Conservation (phyloP, 1,140 invertebrate genomes). For the Drosophila novamexicana region DNA sequence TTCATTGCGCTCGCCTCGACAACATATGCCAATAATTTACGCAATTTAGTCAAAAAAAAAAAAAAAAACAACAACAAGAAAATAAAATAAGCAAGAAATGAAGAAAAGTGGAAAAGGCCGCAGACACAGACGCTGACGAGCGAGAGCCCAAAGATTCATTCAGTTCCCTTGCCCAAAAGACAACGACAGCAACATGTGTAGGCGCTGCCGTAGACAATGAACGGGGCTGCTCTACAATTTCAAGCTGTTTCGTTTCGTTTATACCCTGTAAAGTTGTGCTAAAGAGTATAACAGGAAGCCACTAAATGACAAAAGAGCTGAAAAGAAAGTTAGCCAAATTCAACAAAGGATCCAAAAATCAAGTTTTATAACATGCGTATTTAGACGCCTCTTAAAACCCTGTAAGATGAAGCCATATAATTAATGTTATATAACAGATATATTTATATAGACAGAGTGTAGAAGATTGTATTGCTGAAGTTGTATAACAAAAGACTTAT, state of each 20-base stretch:
- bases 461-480: too few species aligned
- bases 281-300: not conserved
- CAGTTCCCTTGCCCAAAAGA: conserved; percentile 9
- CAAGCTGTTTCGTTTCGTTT: not conserved
- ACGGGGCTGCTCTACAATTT: conserved; percentile 6
- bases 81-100: conserved; percentile 23
- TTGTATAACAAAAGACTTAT: too few species aligned
- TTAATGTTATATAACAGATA: too few species aligned
- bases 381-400: too few species aligned
- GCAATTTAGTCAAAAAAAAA: conserved; percentile 66
- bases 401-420: too few species aligned
- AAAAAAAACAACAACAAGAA: conserved; percentile 30
- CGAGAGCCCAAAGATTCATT: conserved; percentile 42
- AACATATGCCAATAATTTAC: conserved; percentile 80
- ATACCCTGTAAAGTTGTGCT: conserved; percentile 3
- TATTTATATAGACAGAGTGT: too few species aligned
- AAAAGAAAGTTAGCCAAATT: too few species aligned
- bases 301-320: not conserved
- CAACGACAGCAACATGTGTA: conserved; percentile 34
- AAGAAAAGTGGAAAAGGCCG: conserved; percentile 6
- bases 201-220: conserved; percentile 35
- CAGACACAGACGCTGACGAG: conserved; percentile 17
- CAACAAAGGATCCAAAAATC: too few species aligned
- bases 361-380: too few species aligned
- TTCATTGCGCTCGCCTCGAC: conserved; percentile 67